A percentile compares a stretch with the other conserved stretches of the same genome.
Evolutionary conservation across 2,888 invertebrate genomes (phyloP).

Genomic region (Alloscopus bannaensis): DNA sequence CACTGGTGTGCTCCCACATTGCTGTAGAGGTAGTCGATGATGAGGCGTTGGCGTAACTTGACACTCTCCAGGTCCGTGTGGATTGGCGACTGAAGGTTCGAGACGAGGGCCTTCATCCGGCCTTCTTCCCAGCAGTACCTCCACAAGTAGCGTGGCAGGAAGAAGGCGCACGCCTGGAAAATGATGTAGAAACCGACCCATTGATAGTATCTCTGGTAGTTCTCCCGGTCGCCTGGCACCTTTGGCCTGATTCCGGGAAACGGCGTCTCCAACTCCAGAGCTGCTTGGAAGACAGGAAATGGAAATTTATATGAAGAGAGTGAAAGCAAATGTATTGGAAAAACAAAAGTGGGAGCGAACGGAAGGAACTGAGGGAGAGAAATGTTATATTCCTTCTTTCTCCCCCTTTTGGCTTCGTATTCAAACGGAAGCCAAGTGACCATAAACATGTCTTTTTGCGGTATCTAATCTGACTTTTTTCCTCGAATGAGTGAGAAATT

Average conservation of each 20-base stretch:
- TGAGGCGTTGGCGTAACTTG: constrained; percentile 60
- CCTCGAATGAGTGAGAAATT: no score
- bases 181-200: constrained; percentile 69
- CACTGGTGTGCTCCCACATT: constrained; percentile 67
- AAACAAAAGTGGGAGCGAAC: neutral
- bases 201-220: constrained; percentile 69
- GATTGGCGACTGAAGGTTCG: constrained; percentile 63
- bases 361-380: neutral
- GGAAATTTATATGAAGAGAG: neutral
- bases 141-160: constrained; percentile 66
- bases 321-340: neutral
- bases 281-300: constrained; percentile 17
- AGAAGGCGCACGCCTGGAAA: constrained; percentile 67
- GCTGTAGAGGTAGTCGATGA: constrained; percentile 65
- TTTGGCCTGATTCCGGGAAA: constrained; percentile 65
- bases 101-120: constrained; percentile 65
- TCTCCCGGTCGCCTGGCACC: constrained; percentile 59
- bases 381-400: neutral
- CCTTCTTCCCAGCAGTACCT: constrained; percentile 68
- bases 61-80: constrained; percentile 65
- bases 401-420: no score
- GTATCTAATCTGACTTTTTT: no score
- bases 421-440: neutral
- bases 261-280: constrained; percentile 57
- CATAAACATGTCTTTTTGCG: no score